phyloP scores from a whole-genome alignment of 2,888 invertebrate species.

The Petrophora chlorosata region DNA sequence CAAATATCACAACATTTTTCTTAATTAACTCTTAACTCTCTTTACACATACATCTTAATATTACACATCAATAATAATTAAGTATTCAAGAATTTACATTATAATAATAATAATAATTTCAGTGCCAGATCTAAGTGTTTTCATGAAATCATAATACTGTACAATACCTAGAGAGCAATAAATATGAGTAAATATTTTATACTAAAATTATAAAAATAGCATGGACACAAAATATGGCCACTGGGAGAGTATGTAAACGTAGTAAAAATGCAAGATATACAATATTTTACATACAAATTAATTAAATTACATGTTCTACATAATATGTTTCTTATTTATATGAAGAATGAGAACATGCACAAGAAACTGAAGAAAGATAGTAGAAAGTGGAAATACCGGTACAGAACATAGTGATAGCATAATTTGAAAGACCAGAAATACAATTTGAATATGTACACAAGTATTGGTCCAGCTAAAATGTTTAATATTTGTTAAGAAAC shows the following conservation, averaged over 20 bases:
- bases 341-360: neutral
- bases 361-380: neutral
- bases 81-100: constrained; percentile 72
- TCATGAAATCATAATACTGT: constrained; percentile 45
- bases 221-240: constrained; percentile 75
- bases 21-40: constrained; percentile 68
- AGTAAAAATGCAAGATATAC: constrained; percentile 41
- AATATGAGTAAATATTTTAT: constrained; percentile 36
- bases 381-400: neutral
- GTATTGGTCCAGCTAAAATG: constrained; percentile 3
- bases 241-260: constrained; percentile 70
- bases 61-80: constrained; percentile 75
- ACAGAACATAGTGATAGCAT: neutral
- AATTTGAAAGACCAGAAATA: neutral
- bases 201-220: constrained; percentile 62
- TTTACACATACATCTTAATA: constrained; percentile 76
- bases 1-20: constrained; percentile 83
- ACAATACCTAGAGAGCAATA: constrained; percentile 56
- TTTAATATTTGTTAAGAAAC: constrained; percentile 1
- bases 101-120: constrained; percentile 44
- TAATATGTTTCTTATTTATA: constrained; percentile 3
- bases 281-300: constrained; percentile 10
- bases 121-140: constrained; percentile 59
- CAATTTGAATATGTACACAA: neutral
- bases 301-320: constrained; percentile 10